Evolutionary conservation across 1,140 invertebrate species (phyloP).

Genomic region (Drosophila pseudoobscura): DNA sequence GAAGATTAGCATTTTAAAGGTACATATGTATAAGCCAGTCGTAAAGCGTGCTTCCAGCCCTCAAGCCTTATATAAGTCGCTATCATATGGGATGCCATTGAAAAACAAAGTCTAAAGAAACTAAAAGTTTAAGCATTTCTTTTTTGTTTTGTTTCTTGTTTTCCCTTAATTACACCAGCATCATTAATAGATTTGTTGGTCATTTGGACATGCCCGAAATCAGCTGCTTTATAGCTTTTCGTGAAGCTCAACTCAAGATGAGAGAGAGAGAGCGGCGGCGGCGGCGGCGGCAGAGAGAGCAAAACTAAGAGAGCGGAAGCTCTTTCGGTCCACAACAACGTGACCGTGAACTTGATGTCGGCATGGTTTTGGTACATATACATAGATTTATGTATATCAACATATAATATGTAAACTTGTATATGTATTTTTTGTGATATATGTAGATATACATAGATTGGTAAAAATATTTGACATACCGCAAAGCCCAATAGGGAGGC

Average conservation of each 20-base stretch:
- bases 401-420: constrained; percentile 3
- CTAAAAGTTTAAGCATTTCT: constrained; percentile 55
- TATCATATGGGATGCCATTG: constrained; percentile 4
- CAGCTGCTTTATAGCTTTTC: constrained; percentile 36
- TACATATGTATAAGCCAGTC: background rate
- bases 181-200: constrained; percentile 39
- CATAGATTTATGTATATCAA: no score
- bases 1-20: constrained; percentile 2
- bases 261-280: background rate
- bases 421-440: constrained; percentile 14
- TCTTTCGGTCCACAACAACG: constrained; percentile 21
- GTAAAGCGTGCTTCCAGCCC: no score
- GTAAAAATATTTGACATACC: constrained; percentile 42
- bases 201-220: constrained; percentile 18
- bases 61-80: constrained; percentile 6
- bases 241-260: constrained; percentile 11
- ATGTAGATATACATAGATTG: constrained; percentile 22
- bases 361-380: constrained; percentile 30
- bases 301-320: constrained; percentile 45
- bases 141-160: constrained; percentile 37
- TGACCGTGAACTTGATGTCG: constrained; percentile 73
- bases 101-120: constrained; percentile 48
- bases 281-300: background rate
- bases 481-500: constrained; percentile 27
- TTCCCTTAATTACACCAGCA: constrained; percentile 30